Evolutionary conservation across 2,888 invertebrate genomes (phyloP).

Genomic region (Pterostichus niger): DNA sequence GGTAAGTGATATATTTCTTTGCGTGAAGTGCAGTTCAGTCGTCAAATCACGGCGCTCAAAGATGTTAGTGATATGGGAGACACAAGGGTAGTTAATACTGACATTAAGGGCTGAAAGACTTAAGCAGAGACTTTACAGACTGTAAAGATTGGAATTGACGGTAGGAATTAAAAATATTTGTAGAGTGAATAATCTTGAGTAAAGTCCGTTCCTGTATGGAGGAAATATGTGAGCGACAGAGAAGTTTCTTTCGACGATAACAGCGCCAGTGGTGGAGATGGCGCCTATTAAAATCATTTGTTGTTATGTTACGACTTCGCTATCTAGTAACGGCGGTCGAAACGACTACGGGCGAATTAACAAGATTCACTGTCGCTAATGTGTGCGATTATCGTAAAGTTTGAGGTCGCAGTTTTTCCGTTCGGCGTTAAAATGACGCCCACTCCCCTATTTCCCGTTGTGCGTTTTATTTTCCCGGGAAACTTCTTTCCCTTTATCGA

Average conservation of each 20-base stretch:
- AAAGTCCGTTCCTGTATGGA: neutral
- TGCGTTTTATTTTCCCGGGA: constrained; percentile 50
- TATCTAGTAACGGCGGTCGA: constrained; percentile 67
- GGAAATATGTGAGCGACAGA: constrained; percentile 5
- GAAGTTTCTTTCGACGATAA: constrained; percentile 33
- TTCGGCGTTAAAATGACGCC: constrained; percentile 53
- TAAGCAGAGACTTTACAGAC: no score
- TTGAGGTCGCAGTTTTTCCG: constrained; percentile 67
- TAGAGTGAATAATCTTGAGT: neutral
- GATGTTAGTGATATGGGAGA: no score
- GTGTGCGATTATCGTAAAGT: constrained; percentile 69
- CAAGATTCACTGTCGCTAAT: constrained; percentile 70
- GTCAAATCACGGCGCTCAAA: no score
- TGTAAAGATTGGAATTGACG: no score
- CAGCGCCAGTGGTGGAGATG: constrained; percentile 26
- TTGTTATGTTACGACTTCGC: constrained; percentile 67
- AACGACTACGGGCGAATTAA: constrained; percentile 70
- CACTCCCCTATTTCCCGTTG: constrained; percentile 35
- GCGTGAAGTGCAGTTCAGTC: no score
- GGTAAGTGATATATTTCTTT: no score
- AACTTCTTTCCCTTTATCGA: constrained; percentile 58
- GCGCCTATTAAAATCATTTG: constrained; percentile 61
- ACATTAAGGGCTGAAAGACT: no score
- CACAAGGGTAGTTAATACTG: no score
- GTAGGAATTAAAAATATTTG: no score